Evolutionary conservation across 2,113 vertebrate genomes (phyloP), one percentile per base, ranked within the genome.

Genomic region (Paedocypris sp.): DNA sequence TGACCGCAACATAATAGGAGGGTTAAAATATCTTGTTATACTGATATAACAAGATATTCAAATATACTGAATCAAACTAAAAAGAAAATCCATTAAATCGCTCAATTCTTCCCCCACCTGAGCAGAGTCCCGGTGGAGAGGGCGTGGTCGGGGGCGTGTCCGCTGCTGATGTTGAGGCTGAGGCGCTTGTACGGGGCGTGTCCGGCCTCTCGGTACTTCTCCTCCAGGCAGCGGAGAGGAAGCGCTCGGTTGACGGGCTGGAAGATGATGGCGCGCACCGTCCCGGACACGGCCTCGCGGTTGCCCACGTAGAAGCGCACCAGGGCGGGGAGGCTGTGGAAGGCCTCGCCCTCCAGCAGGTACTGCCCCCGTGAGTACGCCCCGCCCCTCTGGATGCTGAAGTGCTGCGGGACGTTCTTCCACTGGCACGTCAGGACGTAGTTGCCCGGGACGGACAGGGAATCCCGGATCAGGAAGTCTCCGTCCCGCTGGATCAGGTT

Each of bases 351-450:
- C 65, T 99, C 94, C 15, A 98, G 83, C 26, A 86, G 87, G 75
- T 91, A 99, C 79, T 98, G 91, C 41, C 95, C 83, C 0, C 91
- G 89, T 51, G 89, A 89, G 75, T 94, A 93, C 58, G 90, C 91
- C 78, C 94, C 94, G 1, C 86, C 96, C 75, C 85, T 91, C 77
- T 83, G 88, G 82, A 99, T 94, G 82, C 93, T 97, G 81, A 98
- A 98, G 85, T 99, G 95, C 80, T 97, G 93, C 16, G 93, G 86
- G 0, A 77, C 68, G 36, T 95, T 88, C 75, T 92, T 85, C 95
- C 95, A 99, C 67, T 95, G 93, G 70, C 91, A 94, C 50, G 95
- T 98, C 75, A 98, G 86, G 66, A 99, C 95, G 2, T 91, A 97
- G 78, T 88, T 91, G 32, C 93, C 94, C 2, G 91, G 95, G 69